Conservation (phyloP, 2,888 invertebrate species). For the Caenorhabditis panamensis region DNA sequence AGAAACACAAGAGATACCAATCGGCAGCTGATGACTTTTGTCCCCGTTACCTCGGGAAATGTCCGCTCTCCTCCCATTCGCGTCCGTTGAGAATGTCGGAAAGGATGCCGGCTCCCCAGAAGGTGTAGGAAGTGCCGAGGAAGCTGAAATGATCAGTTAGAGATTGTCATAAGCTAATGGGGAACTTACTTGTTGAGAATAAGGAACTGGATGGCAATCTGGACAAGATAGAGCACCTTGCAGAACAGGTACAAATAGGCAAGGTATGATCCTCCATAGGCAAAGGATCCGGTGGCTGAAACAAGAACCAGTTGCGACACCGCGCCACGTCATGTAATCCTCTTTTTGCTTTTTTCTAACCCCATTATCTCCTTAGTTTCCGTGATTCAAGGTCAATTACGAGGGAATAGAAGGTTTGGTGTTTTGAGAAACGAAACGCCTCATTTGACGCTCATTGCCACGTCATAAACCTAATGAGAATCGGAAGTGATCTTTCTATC, state of each 20-base stretch:
- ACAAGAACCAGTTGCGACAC: slow-evolving; percentile 41
- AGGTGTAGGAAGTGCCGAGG: slow-evolving; percentile 80
- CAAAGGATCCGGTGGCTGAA: slow-evolving; percentile 68
- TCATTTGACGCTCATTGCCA: slow-evolving; percentile 9
- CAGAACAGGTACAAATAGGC: slow-evolving; percentile 79
- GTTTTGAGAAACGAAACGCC: slow-evolving; percentile 18
- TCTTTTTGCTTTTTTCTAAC: slow-evolving; percentile 46
- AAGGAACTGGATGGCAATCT: slow-evolving; percentile 81
- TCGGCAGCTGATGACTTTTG: slow-evolving; percentile 23
- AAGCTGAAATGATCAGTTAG: slow-evolving; percentile 69
- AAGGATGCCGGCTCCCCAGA: slow-evolving; percentile 81
- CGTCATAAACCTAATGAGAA: neutral
- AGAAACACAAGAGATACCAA: slow-evolving; percentile 30
- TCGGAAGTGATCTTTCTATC: neutral
- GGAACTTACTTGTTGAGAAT: slow-evolving; percentile 78
- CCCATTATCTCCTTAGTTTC: slow-evolving; percentile 52
- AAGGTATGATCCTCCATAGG: slow-evolving; percentile 80
- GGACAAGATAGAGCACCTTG: slow-evolving; percentile 80
- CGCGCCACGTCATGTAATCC: slow-evolving; percentile 24
- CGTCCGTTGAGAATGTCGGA: slow-evolving; percentile 78
- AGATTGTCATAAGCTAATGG: neutral
- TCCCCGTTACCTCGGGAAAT: slow-evolving; percentile 79
- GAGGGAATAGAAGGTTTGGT: no score
- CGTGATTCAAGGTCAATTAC: slow-evolving; percentile 49
- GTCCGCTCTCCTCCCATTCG: slow-evolving; percentile 81